Base-by-base conservation (phyloP, 2,113 vertebrate species). In the Sisor rabdophorus region DNA sequence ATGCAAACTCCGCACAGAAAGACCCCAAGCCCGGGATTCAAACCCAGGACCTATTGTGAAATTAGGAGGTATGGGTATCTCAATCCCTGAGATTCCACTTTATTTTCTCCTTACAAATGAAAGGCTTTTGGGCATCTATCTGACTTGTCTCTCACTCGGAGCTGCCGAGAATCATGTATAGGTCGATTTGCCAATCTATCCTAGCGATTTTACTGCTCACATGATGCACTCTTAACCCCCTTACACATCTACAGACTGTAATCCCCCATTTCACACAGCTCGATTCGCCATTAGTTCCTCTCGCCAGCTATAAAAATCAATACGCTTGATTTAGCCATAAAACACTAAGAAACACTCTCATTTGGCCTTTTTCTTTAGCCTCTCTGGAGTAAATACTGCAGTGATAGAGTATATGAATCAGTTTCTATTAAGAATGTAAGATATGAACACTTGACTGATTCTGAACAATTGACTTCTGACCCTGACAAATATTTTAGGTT, bases 241-340 rank as follows among this genome's bases (percentile, higher is more conserved):
- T 1, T 26, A n/a, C 50, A 53, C 48, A 30, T 53, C 17, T 36
- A 36, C 17, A 54, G 26, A 36, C 68, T 36, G 32, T 70, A 53
- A 70, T 50, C 26, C 48, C 19, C 26, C 67, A 17, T 48, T 67
- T 67, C 19, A 48, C 40, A 67, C 40, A 28, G 26, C 67, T 71
- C 0, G 2, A 11, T 15, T 54, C 28, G 19, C 20, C 19, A 54
- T 54, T 71, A 71, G 17, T 54, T 32, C 5, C n/a, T 17, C 19
- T 36, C 4, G 68, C 28, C 68, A 71, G 52, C 26, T 32, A n/a
- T 13, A 32, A 54, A 71, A 71, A 71, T 71, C 68, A 55, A 71
- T 71, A 54, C n/a, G 17, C 50, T 7, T 36, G 3, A 36, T 36
- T 36, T 7, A 36, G 32, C 3, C 32, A 36, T 36, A 36, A 36